Base-by-base conservation (phyloP, 2,797 vertebrate species). In the Arctocebus calabarensis region DNA sequence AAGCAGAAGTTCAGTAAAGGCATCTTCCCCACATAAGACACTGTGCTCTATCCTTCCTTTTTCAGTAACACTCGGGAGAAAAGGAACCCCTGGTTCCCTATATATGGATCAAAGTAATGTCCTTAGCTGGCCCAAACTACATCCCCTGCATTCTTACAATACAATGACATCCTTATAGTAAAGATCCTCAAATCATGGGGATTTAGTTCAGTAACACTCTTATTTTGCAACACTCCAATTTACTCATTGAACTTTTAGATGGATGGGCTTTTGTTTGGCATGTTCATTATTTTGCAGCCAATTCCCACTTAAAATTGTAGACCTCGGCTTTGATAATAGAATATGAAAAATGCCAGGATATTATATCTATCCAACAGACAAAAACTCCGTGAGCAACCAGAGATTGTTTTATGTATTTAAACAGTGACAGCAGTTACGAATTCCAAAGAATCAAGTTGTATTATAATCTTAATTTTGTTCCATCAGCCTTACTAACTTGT, bases 221-320 rank as follows among this genome's bases (percentile, higher is more conserved):
- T 85, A 90, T 92, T 97, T 96, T 95, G 93, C 91, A 97, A 97
- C 91, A 84, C 94, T 95, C 75, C 94, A 96, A 97, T 97, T 97
- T 94, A 94, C 94, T 95, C 90, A 97, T 92, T 97, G 94, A 48
- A 88, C 91, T 94, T 96, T 97, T 88, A 96, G 95, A 97, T 95
- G 79, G 95, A 97, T 95, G 79, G 85, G 92, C 95, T 73, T 94
- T 94, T 88, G 92, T 97, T 85, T 91, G 95, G 52, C 82, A 57
- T 96, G 48, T 96, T 90, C 45, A 96, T 94, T 94, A 92, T 97
- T 97, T 94, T 88, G 95, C 93, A 96, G 86, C 97, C 97, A 98
- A 94, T 66, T 96, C 66, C 91, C 92, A 37, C 92, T 98, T 94
- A 96, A 97, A 94, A 97, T 96, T 96, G 87, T 87, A 97, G 89